Evolutionary conservation across 2,113 vertebrate species (phyloP).

Genomic region (Poeciliopsis turrubarensis): DNA sequence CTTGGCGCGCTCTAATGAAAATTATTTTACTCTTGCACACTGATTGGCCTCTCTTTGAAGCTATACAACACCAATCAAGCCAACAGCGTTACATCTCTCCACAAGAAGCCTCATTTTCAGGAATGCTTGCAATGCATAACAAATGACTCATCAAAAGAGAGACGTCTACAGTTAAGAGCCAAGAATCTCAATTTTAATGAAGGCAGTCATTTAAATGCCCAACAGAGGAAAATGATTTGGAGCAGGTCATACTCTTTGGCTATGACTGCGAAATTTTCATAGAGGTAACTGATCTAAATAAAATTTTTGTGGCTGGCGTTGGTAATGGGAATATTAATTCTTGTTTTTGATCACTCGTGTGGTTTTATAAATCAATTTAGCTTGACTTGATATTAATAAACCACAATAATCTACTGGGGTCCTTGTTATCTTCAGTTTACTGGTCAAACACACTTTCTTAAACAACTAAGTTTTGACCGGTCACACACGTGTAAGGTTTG

Average conservation of each 20-base stretch:
- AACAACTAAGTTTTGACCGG: neutral
- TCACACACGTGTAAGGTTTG: neutral
- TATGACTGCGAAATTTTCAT: neutral
- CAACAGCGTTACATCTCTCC: slow-evolving; percentile 9
- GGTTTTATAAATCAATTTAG: neutral
- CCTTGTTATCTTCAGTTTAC: neutral
- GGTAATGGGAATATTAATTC: too few species aligned
- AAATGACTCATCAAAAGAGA: neutral
- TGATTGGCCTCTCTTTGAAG: slow-evolving; percentile 24
- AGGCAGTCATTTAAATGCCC: too few species aligned
- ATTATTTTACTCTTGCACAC: slow-evolving; percentile 24
- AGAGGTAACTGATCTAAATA: neutral
- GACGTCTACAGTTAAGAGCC: neutral
- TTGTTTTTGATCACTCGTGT: too few species aligned
- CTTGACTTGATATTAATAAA: neutral
- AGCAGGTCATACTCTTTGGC: neutral
- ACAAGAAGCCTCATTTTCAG: neutral
- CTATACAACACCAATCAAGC: slow-evolving; percentile 6
- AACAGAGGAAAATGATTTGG: neutral
- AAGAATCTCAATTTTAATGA: neutral
- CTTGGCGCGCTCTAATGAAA: slow-evolving; percentile 53
- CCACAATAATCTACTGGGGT: neutral
- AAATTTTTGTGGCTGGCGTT: neutral
- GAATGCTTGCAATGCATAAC: neutral
- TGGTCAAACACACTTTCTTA: neutral